A percentile compares a stretch with the other conserved stretches of the same genome.
Conservation (phyloP, 1,140 invertebrate species). For the Eumeta japonica region DNA sequence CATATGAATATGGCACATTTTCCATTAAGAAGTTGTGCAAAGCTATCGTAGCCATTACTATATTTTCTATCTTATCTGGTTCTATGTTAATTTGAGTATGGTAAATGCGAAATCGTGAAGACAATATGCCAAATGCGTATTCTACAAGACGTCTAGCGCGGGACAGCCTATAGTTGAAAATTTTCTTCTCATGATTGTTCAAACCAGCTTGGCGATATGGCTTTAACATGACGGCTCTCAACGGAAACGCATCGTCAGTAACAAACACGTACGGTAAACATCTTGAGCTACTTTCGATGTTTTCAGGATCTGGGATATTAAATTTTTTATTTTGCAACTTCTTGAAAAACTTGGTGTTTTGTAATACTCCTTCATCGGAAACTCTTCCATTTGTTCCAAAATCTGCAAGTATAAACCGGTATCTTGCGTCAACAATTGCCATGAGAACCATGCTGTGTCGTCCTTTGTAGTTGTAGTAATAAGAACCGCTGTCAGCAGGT, state of each 20-base stretch:
- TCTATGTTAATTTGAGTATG: conserved; percentile 13
- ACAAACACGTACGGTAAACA: conserved; percentile 29
- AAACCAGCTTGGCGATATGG: conserved; percentile 18
- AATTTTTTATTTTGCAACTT: too few relatives aligned
- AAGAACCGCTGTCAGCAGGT: too few relatives aligned
- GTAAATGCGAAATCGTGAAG: conserved; percentile 10
- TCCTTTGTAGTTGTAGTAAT: conserved; percentile 29
- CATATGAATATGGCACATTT: conserved; percentile 12
- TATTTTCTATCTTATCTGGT: too few relatives aligned
- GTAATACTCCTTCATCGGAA: too few relatives aligned
- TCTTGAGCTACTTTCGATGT: conserved; percentile 5
- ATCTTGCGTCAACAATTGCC: too few relatives aligned
- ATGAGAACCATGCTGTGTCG: conserved; percentile 17
- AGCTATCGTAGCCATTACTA: conserved; percentile 12
- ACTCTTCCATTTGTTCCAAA: too few relatives aligned
- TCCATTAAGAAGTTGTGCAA: conserved; percentile 17
- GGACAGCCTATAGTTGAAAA: conserved; percentile 10
- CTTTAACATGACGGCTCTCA: conserved; percentile 33
- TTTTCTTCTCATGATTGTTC: conserved; percentile 6
- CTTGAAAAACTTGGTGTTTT: too few relatives aligned
- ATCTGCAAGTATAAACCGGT: too few relatives aligned
- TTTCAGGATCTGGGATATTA: too few relatives aligned
- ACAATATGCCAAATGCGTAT: conserved; percentile 12
- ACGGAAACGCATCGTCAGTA: conserved; percentile 39
- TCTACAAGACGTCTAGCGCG: too few relatives aligned